phyloP scores from a whole-genome alignment of 2,888 invertebrate genomes.

The Sinopyrophorus schimmeli region DNA sequence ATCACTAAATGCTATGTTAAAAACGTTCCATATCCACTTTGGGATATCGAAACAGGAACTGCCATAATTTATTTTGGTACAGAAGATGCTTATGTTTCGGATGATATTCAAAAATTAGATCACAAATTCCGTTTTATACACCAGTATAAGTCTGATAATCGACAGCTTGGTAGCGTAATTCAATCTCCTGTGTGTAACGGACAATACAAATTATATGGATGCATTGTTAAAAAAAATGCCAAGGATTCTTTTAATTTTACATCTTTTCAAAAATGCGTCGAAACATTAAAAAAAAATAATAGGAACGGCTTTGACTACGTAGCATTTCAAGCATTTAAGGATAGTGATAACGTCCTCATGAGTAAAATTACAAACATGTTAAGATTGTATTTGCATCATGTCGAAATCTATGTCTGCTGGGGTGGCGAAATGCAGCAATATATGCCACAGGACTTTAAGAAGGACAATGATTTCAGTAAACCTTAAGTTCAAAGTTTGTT shows the following conservation, averaged over 20 bases:
- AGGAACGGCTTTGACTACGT: slow-evolving; percentile 32
- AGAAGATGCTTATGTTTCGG: slow-evolving; percentile 41
- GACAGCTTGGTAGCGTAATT: too few species aligned
- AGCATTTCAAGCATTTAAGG: slow-evolving; percentile 40
- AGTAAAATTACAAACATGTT: slow-evolving; percentile 48
- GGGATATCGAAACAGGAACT: slow-evolving; percentile 43
- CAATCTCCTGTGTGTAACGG: too few species aligned
- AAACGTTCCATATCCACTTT: slow-evolving; percentile 37
- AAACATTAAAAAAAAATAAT: slow-evolving; percentile 34
- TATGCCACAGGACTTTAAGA: slow-evolving; percentile 24
- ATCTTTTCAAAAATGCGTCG: slow-evolving; percentile 37
- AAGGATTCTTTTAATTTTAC: slow-evolving; percentile 36
- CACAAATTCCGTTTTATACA: slow-evolving; percentile 44
- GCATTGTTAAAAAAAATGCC: slow-evolving; percentile 37
- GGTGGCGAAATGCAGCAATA: slow-evolving; percentile 23
- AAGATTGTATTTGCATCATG: slow-evolving; percentile 40
- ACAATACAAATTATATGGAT: slow-evolving; percentile 43
- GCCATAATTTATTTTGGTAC: slow-evolving; percentile 49
- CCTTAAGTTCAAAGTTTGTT: too few species aligned
- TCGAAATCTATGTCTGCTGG: slow-evolving; percentile 46
- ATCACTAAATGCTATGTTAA: slow-evolving; percentile 37
- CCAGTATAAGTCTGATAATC: too few species aligned
- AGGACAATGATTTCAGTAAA: too few species aligned
- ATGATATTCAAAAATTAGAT: slow-evolving; percentile 42
- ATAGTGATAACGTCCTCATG: slow-evolving; percentile 41